These are phyloP conservation scores for Pachymerium ferrugineum DNA, from an alignment of 2,888 invertebrate species.

Conservation along the genomic window DNA sequence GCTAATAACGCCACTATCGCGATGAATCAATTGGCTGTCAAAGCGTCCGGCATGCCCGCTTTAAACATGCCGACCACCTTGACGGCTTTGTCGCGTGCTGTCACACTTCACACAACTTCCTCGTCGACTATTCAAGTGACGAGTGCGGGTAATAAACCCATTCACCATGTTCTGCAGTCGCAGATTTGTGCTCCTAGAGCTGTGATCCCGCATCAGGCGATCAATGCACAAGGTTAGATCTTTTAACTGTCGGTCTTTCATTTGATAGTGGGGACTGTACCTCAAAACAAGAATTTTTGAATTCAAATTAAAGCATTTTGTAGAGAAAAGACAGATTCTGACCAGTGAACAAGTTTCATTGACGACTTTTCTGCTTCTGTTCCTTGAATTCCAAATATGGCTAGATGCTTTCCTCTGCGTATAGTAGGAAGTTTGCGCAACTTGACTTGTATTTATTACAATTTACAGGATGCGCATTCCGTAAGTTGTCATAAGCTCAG, in stretches of 20 bases:
- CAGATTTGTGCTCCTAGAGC: not conserved
- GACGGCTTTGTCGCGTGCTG: not conserved
- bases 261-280: not conserved
- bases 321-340: no score
- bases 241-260: not conserved
- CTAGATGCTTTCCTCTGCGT: no score
- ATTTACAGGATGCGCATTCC: no score
- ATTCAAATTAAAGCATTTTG: no score
- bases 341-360: no score
- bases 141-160: not conserved
- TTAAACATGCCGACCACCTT: not conserved
- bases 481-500: no score
- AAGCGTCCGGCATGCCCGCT: not conserved
- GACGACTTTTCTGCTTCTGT: no score
- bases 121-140: constrained; percentile 23
- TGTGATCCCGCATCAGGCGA: not conserved
- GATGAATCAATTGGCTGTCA: not conserved
- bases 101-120: constrained; percentile 11
- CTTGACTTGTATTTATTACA: no score
- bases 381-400: no score
- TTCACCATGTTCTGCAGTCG: not conserved
- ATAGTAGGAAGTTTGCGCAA: no score
- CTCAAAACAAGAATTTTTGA: no score
- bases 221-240: no score
- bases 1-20: not conserved